These are phyloP conservation scores for Tenthredo amoena DNA, from an alignment of 2,888 invertebrate genomes.

Conservation along the genomic window DNA sequence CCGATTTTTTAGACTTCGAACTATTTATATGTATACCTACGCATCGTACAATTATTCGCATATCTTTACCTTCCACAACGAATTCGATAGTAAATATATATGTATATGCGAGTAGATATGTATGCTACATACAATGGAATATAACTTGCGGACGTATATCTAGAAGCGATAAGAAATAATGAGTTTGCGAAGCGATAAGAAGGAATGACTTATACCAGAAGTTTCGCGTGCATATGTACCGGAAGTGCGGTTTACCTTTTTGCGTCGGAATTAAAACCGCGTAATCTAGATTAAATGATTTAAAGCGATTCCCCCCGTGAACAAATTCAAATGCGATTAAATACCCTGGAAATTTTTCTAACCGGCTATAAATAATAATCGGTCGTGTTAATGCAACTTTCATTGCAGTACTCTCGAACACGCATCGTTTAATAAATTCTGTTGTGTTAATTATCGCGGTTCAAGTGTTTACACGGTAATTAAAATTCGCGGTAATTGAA, in stretches of 20 bases:
- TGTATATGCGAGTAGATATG: background rate
- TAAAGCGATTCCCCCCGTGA: background rate
- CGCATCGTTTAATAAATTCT: constrained; percentile 18
- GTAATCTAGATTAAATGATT: background rate
- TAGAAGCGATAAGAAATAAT: constrained; percentile 3
- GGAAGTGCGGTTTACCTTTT: background rate
- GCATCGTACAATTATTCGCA: background rate
- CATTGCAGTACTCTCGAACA: background rate
- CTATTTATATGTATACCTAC: background rate
- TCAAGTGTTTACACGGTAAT: constrained; percentile 16
- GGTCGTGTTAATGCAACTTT: constrained; percentile 21
- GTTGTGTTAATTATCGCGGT: constrained; percentile 26
- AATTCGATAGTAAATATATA: background rate
- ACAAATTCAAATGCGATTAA: background rate
- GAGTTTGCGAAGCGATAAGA: background rate
- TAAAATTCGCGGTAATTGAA: constrained; percentile 11
- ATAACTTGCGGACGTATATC: background rate
- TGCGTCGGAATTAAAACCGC: background rate
- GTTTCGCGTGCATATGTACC: background rate
- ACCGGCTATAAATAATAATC: constrained; percentile 4
- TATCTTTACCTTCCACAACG: too few relatives aligned
- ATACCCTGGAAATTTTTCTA: background rate
- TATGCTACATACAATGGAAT: background rate
- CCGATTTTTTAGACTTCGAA: background rate
- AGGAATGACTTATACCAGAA: background rate